Evolutionary conservation across 2,888 invertebrate genomes (phyloP), one percentile per base, ranked within the genome.

Genomic region (Fragum fragum): DNA sequence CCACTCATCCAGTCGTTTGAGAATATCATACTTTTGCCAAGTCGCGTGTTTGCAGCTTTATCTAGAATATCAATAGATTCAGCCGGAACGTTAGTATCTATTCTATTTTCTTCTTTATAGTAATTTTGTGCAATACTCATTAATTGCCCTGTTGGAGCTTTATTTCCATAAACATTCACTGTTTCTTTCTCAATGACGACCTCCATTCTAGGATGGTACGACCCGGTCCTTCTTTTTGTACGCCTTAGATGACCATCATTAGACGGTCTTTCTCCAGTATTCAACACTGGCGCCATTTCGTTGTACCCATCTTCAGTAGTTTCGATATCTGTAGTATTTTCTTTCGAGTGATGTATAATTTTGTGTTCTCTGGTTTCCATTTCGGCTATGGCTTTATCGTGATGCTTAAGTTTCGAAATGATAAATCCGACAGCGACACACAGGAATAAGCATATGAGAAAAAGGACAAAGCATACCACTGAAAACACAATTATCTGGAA

Each of bases 41-140:
- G 29, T 23, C 73, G 66, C 52, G 18, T 53, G 32, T 76, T 76
- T 3, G 39, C 42, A 0, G 36, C 53, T 23, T 59, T 73, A 47
- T 80, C 66, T n/a, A 76, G 68, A 18, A 87, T 63, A n/a, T 85
- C 36, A 7, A 88, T 77, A 23, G 76, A 73, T 42, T 87, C 87
- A 1, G 76, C 73, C 2, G 87, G 79, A 7, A 81, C 55, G 16
- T 72, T 73, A 0, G 36, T 59, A 18, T 66, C 73, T 11, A 74
- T 69, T 16, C 66, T 59, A 16, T 76, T 76, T 53, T 76, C 76
- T 21, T 29, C 18, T 21, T 81, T 81, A 28, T 79, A 81, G 53
- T 70, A 83, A 14, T 80, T 71, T 53, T 84, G 87, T 1, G 82
- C 82, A 9, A 79, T 42, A 59, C 72, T 77, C 23, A 87, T 66